A percentile compares a stretch with the other conserved stretches of the same genome.
These are phyloP conservation scores for Sebastes oblongus DNA, from an alignment of 2,797 vertebrate species.

Conservation along the genomic window DNA sequence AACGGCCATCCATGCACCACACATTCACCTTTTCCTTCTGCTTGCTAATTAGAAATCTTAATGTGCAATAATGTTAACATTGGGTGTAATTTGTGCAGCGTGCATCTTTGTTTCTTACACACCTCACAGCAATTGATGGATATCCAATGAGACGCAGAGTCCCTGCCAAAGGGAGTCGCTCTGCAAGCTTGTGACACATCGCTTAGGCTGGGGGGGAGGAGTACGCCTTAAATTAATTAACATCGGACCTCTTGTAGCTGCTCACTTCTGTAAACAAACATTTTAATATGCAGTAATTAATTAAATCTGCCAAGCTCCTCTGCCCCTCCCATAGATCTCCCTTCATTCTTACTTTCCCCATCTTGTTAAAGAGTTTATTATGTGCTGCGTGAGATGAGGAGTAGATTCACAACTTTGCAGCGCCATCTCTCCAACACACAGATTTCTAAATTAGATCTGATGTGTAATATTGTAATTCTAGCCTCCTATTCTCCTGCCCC, in stretches of 20 bases:
- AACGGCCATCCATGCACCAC: conserved; percentile 42
- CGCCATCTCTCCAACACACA: not conserved
- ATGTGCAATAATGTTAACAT: conserved; percentile 85
- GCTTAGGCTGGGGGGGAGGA: conserved; percentile 90
- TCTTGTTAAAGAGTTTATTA: conserved; percentile 84
- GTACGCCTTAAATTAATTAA: conserved; percentile 99
- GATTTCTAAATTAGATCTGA: not conserved
- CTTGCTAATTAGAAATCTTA: conserved; percentile 84
- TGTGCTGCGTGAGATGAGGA: conserved; percentile 45
- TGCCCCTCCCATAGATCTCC: conserved; percentile 93
- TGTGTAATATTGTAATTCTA: conserved; percentile 21
- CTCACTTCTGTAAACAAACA: conserved; percentile 99
- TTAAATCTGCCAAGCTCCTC: conserved; percentile 98
- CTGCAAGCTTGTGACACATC: conserved; percentile 84
- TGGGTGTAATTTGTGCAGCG: conserved; percentile 80
- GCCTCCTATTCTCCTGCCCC: not conserved
- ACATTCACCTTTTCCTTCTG: conserved; percentile 69
- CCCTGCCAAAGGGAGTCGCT: conserved; percentile 87
- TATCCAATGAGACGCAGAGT: conserved; percentile 89
- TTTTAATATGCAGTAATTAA: conserved; percentile 99
- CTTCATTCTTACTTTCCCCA: conserved; percentile 84
- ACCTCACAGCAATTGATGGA: conserved; percentile 87
- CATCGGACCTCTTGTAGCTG: conserved; percentile 97
- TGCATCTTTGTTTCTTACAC: conserved; percentile 81
- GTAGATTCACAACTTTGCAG: conserved; percentile 53